Evolutionary conservation across 2,113 vertebrate genomes (phyloP).

Genomic region (Nothobranchius kuhntae): DNA sequence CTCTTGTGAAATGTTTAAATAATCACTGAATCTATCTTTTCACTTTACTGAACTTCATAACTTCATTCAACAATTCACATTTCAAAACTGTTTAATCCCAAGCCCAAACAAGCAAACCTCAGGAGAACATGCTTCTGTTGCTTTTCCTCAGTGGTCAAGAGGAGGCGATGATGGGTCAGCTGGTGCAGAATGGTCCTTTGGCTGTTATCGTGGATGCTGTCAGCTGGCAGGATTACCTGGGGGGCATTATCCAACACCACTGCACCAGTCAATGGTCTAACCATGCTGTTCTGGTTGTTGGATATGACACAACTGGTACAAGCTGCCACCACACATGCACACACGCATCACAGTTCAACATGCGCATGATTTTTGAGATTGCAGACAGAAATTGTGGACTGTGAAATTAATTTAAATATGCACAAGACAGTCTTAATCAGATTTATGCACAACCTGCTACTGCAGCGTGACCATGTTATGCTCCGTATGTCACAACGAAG

Average conservation of each 20-base stretch:
- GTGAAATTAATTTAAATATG: conserved; percentile 19
- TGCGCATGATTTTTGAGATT: neutral
- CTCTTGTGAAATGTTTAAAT: conserved; percentile 1
- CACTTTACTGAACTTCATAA: neutral
- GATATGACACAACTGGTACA: conserved; percentile 88
- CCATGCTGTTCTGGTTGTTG: conserved; percentile 89
- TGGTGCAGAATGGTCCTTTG: conserved; percentile 85
- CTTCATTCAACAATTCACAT: neutral
- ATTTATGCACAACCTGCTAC: neutral
- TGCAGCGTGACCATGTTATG: neutral
- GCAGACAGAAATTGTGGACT: neutral
- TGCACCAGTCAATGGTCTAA: conserved; percentile 90
- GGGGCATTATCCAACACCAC: conserved; percentile 93
- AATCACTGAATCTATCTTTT: neutral
- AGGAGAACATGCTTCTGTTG: neutral
- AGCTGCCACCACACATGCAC: neutral
- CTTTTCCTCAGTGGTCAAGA: conserved; percentile 79
- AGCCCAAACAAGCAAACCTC: neutral
- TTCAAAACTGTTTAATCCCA: neutral
- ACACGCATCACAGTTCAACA: neutral
- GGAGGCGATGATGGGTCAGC: conserved; percentile 84
- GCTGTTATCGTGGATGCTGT: conserved; percentile 87
- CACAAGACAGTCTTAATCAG: neutral
- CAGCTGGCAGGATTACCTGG: conserved; percentile 96
- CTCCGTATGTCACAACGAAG: neutral